Percentiles rank a stretch among this genome's conserved stretches.
Evolutionary conservation across 2,113 vertebrate genomes (phyloP).

Genomic region (Neolamprologus tretocephalus): DNA sequence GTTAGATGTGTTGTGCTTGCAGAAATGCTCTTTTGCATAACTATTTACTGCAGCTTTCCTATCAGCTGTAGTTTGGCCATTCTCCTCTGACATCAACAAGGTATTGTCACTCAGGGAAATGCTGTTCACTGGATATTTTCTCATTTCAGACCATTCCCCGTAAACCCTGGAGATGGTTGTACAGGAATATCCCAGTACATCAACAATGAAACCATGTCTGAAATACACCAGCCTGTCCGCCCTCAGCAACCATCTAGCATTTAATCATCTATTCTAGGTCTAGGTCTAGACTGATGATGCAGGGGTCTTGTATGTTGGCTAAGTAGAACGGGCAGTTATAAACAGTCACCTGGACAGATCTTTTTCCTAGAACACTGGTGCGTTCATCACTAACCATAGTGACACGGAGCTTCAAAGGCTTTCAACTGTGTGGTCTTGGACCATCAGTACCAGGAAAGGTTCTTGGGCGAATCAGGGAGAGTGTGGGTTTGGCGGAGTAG

Average conservation of each 20-base stretch:
- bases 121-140: neutral
- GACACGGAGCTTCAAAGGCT: neutral
- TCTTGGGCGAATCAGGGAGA: neutral
- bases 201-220: neutral
- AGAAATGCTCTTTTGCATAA: neutral
- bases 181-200: neutral
- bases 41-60: neutral
- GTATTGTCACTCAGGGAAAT: neutral
- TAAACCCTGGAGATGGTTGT: neutral
- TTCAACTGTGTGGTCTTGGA: neutral
- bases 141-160: neutral
- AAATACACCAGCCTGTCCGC: neutral
- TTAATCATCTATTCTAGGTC: neutral
- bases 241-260: neutral
- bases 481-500: neutral
- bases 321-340: neutral
- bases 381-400: neutral
- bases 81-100: neutral
- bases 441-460: neutral
- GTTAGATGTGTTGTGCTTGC: neutral
- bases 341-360: neutral
- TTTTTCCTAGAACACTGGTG: neutral
- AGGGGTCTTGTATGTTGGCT: neutral
- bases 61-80: neutral
- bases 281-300: neutral